Conservation (phyloP, 37 sponge, comb jelly and placozoan genomes). For the Oopsacas minuta region DNA sequence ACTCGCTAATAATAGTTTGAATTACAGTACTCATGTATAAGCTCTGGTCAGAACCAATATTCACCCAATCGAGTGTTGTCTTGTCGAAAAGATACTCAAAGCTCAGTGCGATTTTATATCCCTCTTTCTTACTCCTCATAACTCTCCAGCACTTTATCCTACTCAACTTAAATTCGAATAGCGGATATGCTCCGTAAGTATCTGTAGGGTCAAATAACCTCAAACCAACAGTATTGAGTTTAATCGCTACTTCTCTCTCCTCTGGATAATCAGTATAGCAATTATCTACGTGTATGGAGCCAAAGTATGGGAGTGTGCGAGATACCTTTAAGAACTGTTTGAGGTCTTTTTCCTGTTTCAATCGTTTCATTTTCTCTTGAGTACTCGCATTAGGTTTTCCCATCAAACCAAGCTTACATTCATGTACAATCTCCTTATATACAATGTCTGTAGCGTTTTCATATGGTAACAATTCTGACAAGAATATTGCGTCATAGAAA, state of each 20-base stretch:
- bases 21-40: not conserved
- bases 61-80: not conserved
- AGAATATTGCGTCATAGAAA: not conserved
- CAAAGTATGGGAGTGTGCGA: not conserved
- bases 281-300: not conserved
- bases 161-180: not conserved
- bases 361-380: conserved; percentile 7
- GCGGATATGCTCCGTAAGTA: not conserved
- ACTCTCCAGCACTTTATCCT: not conserved
- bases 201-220: not conserved
- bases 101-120: not conserved
- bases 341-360: not conserved
- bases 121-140: not conserved
- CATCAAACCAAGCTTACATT: not conserved
- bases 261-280: not conserved
- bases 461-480: not conserved
- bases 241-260: not conserved
- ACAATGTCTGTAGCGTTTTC: not conserved
- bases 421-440: not conserved
- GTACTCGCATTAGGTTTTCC: conserved; percentile 2
- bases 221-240: not conserved
- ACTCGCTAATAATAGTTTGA: not conserved
- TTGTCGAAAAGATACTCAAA: conserved; percentile 3
- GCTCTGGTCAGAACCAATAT: not conserved
- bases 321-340: not conserved